These are phyloP conservation scores for Cyanoliseus patagonus DNA, from an alignment of 2,113 vertebrate genomes.

Conservation along the genomic window DNA sequence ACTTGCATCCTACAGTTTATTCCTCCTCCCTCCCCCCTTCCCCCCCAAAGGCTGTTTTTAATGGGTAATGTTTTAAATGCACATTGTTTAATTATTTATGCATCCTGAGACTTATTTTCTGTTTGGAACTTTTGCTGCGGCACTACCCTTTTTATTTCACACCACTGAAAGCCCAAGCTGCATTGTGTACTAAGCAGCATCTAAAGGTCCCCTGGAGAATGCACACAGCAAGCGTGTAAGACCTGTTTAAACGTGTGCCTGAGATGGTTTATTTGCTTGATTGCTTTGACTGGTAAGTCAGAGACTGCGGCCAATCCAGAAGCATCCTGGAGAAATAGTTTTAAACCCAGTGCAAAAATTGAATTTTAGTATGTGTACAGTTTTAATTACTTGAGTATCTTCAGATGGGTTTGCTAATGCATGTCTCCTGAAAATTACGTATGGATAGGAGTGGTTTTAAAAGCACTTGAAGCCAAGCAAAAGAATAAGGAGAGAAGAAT, in stretches of 20 bases:
- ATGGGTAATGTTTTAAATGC: conserved; percentile 27
- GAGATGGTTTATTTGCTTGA: not conserved
- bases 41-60: not conserved
- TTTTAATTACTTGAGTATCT: not conserved
- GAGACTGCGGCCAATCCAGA: not conserved
- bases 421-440: not conserved
- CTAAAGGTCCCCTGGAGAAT: not conserved
- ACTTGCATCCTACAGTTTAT: conserved; percentile 3
- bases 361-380: not conserved
- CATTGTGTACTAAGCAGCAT: not conserved
- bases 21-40: not conserved
- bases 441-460: not conserved
- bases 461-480: not conserved
- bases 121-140: not conserved
- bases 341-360: not conserved
- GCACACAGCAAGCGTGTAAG: not conserved
- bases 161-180: not conserved
- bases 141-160: conserved; percentile 17
- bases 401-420: not conserved
- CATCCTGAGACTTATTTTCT: not conserved
- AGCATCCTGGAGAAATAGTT: not conserved
- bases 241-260: not conserved
- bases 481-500: not conserved
- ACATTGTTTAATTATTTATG: conserved; percentile 23
- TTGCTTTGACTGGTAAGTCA: not conserved